Evolutionary conservation across 2,113 vertebrate genomes (phyloP).

Genomic region (Myxocyprinus asiaticus): DNA sequence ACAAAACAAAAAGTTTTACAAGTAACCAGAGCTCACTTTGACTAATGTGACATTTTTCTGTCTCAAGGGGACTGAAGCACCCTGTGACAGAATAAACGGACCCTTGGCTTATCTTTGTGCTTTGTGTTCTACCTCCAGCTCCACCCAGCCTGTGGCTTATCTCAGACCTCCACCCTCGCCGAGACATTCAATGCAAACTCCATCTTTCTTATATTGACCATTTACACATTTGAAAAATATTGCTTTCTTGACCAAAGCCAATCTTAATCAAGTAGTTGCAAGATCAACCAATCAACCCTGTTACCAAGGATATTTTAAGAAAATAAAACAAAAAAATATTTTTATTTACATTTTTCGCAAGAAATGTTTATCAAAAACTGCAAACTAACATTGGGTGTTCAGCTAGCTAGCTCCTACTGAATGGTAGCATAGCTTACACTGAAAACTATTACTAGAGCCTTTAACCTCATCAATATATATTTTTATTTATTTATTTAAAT

Average conservation of each 20-base stretch:
- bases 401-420: too few relatives aligned
- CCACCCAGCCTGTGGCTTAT: constrained; percentile 68
- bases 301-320: too few relatives aligned
- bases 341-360: too few relatives aligned
- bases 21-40: neutral
- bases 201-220: neutral
- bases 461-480: too few relatives aligned
- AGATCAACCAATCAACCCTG: too few relatives aligned
- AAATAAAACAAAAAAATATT: too few relatives aligned
- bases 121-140: constrained; percentile 43
- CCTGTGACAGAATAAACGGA: constrained; percentile 55
- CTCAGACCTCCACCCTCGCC: constrained; percentile 43
- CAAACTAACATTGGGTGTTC: too few relatives aligned
- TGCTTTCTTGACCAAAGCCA: neutral
- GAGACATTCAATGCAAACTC: neutral
- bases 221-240: neutral
- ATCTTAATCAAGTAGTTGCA: too few relatives aligned
- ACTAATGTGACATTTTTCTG: neutral
- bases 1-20: neutral
- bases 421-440: too few relatives aligned
- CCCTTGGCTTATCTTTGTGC: constrained; percentile 67
- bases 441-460: too few relatives aligned
- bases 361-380: too few relatives aligned
- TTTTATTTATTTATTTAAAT: too few relatives aligned
- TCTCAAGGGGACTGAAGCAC: neutral